Evolutionary conservation across 2,888 invertebrate genomes (phyloP).

Genomic region (Anagyrus pseudococci): DNA sequence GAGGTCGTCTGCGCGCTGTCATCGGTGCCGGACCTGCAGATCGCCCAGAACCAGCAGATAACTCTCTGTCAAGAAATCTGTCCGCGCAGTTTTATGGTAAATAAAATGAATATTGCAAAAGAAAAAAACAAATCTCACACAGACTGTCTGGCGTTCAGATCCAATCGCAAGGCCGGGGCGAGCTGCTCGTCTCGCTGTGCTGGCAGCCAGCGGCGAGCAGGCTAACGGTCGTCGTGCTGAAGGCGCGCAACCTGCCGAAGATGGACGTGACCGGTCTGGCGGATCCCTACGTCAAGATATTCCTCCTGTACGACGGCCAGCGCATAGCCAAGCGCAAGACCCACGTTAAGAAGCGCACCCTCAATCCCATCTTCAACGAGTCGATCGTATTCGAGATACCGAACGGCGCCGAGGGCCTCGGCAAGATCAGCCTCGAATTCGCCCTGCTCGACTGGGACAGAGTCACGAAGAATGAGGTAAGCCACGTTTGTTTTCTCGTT

Average conservation of each 20-base stretch:
- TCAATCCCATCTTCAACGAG: slow-evolving; percentile 99
- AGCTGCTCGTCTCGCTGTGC: slow-evolving; percentile 93
- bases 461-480: slow-evolving; percentile 93
- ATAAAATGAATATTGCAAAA: slow-evolving; percentile 12
- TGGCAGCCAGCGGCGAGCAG: slow-evolving; percentile 98
- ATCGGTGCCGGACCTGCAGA: slow-evolving; percentile 68
- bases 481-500: neutral
- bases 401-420: slow-evolving; percentile 77
- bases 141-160: slow-evolving; percentile 68
- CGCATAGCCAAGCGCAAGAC: slow-evolving; percentile 99
- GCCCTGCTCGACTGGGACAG: slow-evolving; percentile 95
- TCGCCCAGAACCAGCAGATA: slow-evolving; percentile 79
- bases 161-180: slow-evolving; percentile 91
- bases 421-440: slow-evolving; percentile 85
- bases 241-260: slow-evolving; percentile 95
- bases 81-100: slow-evolving; percentile 90
- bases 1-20: slow-evolving; percentile 90
- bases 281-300: slow-evolving; percentile 98
- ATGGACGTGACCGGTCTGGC: slow-evolving; percentile 98
- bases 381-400: slow-evolving; percentile 98
- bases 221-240: slow-evolving; percentile 94
- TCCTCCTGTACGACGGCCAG: slow-evolving; percentile 95
- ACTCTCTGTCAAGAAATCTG: slow-evolving; percentile 88
- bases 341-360: slow-evolving; percentile 96
- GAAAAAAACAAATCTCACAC: neutral